Evolutionary conservation across 2,797 vertebrate species (phyloP), one percentile per base, ranked within the genome.

Genomic region (Eidolon dupreanum): DNA sequence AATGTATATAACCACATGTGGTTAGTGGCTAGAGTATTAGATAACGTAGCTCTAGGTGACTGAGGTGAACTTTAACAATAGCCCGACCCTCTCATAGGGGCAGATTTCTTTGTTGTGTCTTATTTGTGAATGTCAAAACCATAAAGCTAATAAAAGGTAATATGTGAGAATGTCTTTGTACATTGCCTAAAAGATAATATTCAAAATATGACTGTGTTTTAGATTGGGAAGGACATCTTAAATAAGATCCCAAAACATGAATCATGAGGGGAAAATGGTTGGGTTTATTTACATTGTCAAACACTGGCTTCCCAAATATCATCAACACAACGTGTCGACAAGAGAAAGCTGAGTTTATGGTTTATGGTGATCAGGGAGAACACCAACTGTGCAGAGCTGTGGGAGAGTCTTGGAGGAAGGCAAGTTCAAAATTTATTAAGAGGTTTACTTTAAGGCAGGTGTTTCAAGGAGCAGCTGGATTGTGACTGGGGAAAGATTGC

Each of bases 41-140:
- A 55, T 36, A 22, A 17, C 26, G 3, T 31, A 22, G 38, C 26
- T 49, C 73, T 26, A 17, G 5, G 13, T 38, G 46, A n/a, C 38
- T 12, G 53, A 85, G 46, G 15, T n/a, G 63, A 33, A 78, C 5
- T 31, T 28, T 0, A n/a, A 65, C 7, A 13, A 75, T 8, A 33
- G 2, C 43, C 19, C 3, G 13, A 5, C 7, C 10, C 41, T 26
- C 11, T 22, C 61, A 3, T 8, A 17, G 43, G n/a, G 6, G 3
- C n/a, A 2, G n/a, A 59, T 43, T 19, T 36, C 65, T 49, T 49
- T 28, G 33, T 28, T 43, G 20, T 22, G 15, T 16, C 5, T 2
- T 73, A 9, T 51, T 51, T 79, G 46, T 73, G 17, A 49, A 26
- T n/a, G 49, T 33, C 19, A 38, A 78, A 71, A 78, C 36, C 19